Conservation (phyloP, 2,113 vertebrate genomes). For the Ceyx margarethae region DNA sequence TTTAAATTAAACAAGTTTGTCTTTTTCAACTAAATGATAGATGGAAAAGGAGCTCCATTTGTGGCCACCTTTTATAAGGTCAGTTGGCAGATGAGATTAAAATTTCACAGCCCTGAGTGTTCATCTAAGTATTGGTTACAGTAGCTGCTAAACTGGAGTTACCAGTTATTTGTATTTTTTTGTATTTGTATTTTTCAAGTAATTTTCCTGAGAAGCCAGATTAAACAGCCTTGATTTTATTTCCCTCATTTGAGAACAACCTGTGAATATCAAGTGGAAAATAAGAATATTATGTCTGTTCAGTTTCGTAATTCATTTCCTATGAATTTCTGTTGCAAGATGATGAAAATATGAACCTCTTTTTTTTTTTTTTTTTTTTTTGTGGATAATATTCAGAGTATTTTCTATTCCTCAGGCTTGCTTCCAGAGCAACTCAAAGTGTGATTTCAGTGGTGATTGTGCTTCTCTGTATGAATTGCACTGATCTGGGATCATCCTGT, state of each 20-base stretch:
- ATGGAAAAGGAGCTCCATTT: not conserved
- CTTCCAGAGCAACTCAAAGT: not conserved
- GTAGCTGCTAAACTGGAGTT: not conserved
- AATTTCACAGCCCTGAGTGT: not conserved
- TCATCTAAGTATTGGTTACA: not conserved
- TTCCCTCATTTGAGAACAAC: not conserved
- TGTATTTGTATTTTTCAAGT: not conserved
- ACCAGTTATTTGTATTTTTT: not conserved
- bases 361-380: not conserved
- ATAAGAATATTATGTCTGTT: not conserved
- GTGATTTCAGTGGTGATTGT: not conserved
- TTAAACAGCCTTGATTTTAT: not conserved
- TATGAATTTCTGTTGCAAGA: constrained; percentile 58
- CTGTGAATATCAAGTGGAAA: not conserved
- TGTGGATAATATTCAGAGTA: not conserved
- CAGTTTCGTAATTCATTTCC: constrained; percentile 25
- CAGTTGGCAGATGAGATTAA: not conserved
- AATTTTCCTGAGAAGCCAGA: not conserved
- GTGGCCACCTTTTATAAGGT: not conserved
- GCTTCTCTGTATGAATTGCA: not conserved
- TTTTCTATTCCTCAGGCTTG: not conserved
- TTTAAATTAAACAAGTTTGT: not conserved
- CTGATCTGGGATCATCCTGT: not conserved
- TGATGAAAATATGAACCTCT: constrained; percentile 57
- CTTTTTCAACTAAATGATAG: not conserved